phyloP scores from a whole-genome alignment of 1,140 invertebrate species.

The Drosophila pachea region DNA sequence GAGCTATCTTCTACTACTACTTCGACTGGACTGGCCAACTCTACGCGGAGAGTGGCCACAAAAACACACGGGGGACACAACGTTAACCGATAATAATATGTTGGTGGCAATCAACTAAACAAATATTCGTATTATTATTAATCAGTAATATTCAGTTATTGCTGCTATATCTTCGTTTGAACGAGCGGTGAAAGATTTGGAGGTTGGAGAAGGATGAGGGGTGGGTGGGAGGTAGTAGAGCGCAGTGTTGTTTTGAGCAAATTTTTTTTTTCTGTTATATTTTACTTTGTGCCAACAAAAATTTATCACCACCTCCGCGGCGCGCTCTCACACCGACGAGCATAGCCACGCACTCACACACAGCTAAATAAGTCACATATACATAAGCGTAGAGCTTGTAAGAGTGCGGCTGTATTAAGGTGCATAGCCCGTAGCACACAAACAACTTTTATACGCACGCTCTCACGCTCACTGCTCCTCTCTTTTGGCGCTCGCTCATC shows the following conservation, averaged over 20 bases:
- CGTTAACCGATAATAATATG: slow-evolving; percentile 18
- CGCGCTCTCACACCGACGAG: slow-evolving; percentile 33
- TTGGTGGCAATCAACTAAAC: slow-evolving; percentile 13
- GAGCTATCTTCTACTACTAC: slow-evolving; percentile 16
- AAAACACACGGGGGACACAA: not conserved
- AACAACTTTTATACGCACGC: slow-evolving; percentile 42
- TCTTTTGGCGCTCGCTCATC: slow-evolving; percentile 41
- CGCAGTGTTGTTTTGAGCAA: slow-evolving; percentile 36
- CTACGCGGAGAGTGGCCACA: slow-evolving; percentile 1
- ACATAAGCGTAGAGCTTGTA: slow-evolving; percentile 3
- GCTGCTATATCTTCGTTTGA: slow-evolving; percentile 21
- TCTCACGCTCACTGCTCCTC: slow-evolving; percentile 32
- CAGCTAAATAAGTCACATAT: slow-evolving; percentile 17
- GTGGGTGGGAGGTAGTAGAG: not conserved
- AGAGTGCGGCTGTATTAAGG: slow-evolving; percentile 35
- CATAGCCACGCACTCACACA: slow-evolving; percentile 49
- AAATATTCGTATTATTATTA: slow-evolving; percentile 15
- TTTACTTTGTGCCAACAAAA: slow-evolving; percentile 76
- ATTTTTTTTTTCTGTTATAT: slow-evolving; percentile 73
- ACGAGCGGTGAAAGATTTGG: not conserved
- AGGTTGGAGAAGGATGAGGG: not conserved
- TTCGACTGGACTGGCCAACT: slow-evolving; percentile 5
- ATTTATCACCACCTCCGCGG: slow-evolving; percentile 67
- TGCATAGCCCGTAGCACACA: slow-evolving; percentile 47
- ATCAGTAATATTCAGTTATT: slow-evolving; percentile 33